A percentile compares a stretch with the other conserved stretches of the same genome.
phyloP scores from a whole-genome alignment of 2,797 vertebrate genomes.

The Pelobates cultripes region DNA sequence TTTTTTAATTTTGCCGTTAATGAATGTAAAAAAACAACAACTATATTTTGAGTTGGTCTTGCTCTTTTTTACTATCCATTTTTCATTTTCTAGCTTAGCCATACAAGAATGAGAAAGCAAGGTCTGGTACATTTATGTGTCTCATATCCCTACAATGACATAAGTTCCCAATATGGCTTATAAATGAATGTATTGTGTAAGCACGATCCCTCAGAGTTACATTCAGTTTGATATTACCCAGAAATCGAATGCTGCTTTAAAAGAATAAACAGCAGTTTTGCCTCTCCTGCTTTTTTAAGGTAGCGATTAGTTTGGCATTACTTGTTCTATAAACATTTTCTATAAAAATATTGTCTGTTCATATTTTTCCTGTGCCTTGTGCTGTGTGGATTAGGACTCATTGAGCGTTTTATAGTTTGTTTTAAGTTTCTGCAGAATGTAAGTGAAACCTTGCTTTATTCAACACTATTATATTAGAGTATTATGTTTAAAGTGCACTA shows the following conservation, averaged over 20 bases:
- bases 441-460: constrained; percentile 22
- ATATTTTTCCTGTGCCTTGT: constrained; percentile 19
- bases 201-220: not conserved
- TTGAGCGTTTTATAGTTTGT: constrained; percentile 9
- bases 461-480: not conserved
- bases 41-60: too few relatives aligned
- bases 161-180: not conserved
- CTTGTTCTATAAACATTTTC: constrained; percentile 21
- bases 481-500: constrained; percentile 15
- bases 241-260: not conserved
- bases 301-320: constrained; percentile 9
- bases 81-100: too few relatives aligned
- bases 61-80: too few relatives aligned
- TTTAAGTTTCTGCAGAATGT: constrained; percentile 7
- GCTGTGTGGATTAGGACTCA: not conserved
- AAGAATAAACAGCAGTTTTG: not conserved
- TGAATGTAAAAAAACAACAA: too few relatives aligned
- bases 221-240: not conserved
- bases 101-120: too few relatives aligned
- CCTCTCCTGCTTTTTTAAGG: constrained; percentile 1
- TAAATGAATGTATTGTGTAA: not conserved
- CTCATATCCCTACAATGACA: not conserved
- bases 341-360: constrained; percentile 4
- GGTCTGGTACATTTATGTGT: too few relatives aligned
- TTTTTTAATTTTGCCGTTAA: too few relatives aligned